Conservation (phyloP, 2,888 invertebrate species). For the Macrophya annulata region DNA sequence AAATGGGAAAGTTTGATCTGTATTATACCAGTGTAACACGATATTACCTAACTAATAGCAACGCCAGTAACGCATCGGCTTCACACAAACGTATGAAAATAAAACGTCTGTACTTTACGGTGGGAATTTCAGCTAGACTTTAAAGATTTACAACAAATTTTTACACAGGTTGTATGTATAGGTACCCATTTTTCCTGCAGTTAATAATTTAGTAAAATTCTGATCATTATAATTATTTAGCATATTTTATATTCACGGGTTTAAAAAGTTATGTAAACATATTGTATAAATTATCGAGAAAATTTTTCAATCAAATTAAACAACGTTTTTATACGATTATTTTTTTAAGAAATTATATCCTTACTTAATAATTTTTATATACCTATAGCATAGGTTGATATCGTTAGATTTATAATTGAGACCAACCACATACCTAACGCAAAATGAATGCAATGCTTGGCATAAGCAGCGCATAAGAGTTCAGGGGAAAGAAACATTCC, state of each 20-base stretch:
- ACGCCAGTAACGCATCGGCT: constrained; percentile 28
- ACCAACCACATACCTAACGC: not conserved
- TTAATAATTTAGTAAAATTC: not conserved
- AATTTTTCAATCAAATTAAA: not conserved
- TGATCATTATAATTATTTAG: not conserved
- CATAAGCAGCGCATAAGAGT: not conserved
- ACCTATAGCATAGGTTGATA: not conserved
- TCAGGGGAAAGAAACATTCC: constrained; percentile 47
- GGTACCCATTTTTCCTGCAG: not conserved
- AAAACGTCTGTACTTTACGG: not conserved
- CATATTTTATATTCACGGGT: not conserved
- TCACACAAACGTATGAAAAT: not conserved
- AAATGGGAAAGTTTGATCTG: constrained; percentile 53
- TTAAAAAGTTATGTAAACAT: not conserved
- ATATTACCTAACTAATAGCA: constrained; percentile 42
- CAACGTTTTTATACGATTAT: not conserved
- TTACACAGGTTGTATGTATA: not conserved
- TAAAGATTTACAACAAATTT: not conserved
- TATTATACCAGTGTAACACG: constrained; percentile 36
- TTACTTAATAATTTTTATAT: not conserved
- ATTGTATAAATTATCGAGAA: not conserved
- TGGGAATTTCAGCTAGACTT: not conserved
- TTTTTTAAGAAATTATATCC: not conserved
- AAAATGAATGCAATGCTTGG: constrained; percentile 11
- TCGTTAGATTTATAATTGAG: not conserved